Evolutionary conservation across 2,797 vertebrate genomes (phyloP), one percentile per base, ranked within the genome.

Genomic region (Sylvilagus floridanus): DNA sequence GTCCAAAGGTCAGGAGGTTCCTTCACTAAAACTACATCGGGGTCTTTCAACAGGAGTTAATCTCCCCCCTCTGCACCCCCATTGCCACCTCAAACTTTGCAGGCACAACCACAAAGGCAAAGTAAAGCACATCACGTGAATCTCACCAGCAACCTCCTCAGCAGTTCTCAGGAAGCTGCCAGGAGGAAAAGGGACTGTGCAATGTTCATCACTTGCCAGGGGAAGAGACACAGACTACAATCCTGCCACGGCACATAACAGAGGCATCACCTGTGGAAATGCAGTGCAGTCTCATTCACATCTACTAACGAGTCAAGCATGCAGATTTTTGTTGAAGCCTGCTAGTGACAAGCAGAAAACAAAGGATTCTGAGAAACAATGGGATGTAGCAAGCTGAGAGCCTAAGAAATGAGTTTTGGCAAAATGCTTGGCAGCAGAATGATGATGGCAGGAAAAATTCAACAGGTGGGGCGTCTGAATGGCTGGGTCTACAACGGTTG

Each of bases 221-320:
- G 37, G 32, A 30, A 63, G 84, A 93, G 60, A 88, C 4, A 7
- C 42, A 35, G 68, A 52, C 69, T 75, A 52, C 68, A 28, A 14
- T 63, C 65, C 81, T 84, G 83, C 76, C 91, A 47, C 21, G 32
- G 37, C 1, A 2, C 93, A 91, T 93, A 96, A 96, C 92, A 94
- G 92, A 97, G 47, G 76, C 72, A 65, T 94, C 92, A 83, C 93
- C 94, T 76, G 50, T 14, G 42, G 81, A 93, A 88, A 87, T 30
- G 73, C 76, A 84, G 68, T 4, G n/a, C 26, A 37, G 79, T 79
- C 86, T 96, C 84, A 66, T 96, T 90, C 92, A 79, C 37, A 95
- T 97, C 96, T 96, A 96, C 97, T 97, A 95, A 96, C 60, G 66
- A 96, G 94, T 96, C 97, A 96, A 95, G 88, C 86, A 85, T 94